Conservation (phyloP, 2,888 invertebrate species). For the Rhagium mordax region DNA sequence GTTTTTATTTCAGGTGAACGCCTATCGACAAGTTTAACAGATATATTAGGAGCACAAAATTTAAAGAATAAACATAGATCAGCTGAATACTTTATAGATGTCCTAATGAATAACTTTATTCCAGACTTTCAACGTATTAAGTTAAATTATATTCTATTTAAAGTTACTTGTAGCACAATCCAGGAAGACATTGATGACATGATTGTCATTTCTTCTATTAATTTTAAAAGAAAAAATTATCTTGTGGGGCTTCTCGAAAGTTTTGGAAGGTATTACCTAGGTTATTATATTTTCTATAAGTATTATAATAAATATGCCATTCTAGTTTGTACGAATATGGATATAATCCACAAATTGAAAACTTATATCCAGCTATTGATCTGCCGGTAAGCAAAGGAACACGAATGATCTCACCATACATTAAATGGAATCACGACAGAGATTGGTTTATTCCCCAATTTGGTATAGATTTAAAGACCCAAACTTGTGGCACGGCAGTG, state of each 20-base stretch:
- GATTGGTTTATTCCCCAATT: conserved; percentile 78
- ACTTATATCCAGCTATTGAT: conserved; percentile 81
- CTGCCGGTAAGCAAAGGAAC: conserved; percentile 84
- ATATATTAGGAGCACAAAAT: neutral
- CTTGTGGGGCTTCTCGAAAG: neutral
- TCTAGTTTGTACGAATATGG: conserved; percentile 84
- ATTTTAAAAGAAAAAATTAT: neutral
- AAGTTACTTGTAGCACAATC: neutral
- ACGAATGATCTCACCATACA: conserved; percentile 75
- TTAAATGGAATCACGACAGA: conserved; percentile 91
- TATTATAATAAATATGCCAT: conserved; percentile 37
- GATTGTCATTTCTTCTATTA: neutral
- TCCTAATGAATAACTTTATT: neutral
- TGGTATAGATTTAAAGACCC: neutral
- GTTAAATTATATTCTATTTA: neutral
- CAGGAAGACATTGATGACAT: neutral
- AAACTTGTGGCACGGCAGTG: conserved; percentile 76
- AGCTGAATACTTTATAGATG: neutral
- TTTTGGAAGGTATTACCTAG: neutral
- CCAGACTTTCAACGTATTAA: neutral
- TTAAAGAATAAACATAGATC: neutral
- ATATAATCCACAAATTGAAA: conserved; percentile 80
- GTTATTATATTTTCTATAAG: too few relatives aligned
- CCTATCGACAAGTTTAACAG: neutral
- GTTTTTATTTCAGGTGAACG: neutral